Evolutionary conservation across 2,113 vertebrate species (phyloP).

Genomic region (Platanista minor): DNA sequence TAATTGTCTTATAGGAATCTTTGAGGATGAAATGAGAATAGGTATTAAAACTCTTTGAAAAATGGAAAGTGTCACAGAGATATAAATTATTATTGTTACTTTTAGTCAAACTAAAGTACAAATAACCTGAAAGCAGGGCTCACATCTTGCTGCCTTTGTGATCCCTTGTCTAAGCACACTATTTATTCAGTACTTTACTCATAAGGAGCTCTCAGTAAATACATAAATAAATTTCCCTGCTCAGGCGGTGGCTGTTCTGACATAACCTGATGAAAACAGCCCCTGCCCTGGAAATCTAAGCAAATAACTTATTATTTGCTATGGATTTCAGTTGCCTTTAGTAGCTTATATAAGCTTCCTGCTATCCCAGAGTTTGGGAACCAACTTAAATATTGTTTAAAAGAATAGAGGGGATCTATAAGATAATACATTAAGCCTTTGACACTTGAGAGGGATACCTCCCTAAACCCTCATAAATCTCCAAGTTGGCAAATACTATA

Average conservation of each 20-base stretch:
- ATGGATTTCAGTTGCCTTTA: conserved; percentile 50
- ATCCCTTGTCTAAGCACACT: background rate
- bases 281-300: conserved; percentile 30
- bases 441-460: conserved; percentile 10
- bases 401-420: background rate
- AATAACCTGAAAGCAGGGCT: background rate
- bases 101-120: conserved; percentile 23
- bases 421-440: conserved; percentile 22
- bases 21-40: conserved; percentile 33
- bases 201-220: conserved; percentile 35
- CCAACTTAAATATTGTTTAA: conserved; percentile 37
- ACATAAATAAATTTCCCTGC: background rate
- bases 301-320: conserved; percentile 57
- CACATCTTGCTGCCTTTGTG: background rate
- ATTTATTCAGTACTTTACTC: background rate
- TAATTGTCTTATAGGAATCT: background rate
- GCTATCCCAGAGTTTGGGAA: conserved; percentile 9
- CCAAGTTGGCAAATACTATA: conserved; percentile 29
- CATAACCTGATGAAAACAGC: background rate
- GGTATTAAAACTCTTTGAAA: background rate
- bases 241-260: background rate
- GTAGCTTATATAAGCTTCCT: background rate
- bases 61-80: background rate
- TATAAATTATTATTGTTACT: conserved; percentile 9
- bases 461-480: conserved; percentile 34